Evolutionary conservation across 2,113 vertebrate genomes (phyloP), one percentile per base, ranked within the genome.

Genomic region (Castor canadensis): DNA sequence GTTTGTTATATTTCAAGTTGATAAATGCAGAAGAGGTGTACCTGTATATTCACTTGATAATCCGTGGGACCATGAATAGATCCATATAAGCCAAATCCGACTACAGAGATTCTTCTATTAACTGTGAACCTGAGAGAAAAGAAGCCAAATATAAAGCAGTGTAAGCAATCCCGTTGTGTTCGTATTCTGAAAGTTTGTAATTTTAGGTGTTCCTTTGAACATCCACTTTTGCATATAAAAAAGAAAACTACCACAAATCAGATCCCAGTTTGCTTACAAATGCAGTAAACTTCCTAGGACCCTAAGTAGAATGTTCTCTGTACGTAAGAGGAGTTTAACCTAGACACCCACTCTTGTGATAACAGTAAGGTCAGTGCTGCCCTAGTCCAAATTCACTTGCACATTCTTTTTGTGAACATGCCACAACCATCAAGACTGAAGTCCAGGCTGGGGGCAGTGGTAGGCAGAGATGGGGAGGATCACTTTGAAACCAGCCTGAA

Each of bases 1-100:
- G 35, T 60, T 56, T 58, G 38, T 66, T 80, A 5, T 38, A 85
- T 64, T 90, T 92, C 13, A 38, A 91, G 47, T 88, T 66, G 35
- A 54, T 52, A 47, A 9, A 87, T 1, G 22, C 45, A 22, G 2
- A 35, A n/a, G 77, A 77, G 54, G 22, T 19, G 24, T 99, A 99
- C 99, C 99, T 99, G 99, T 98, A 99, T 99, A 98, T 99, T 99
- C 98, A 99, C 99, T 98, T 99, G 99, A 97, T 99, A 99, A 97
- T 99, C 99, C 35, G 99, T 99, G 93, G 99, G 99, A 84, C 99
- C 99, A 49, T 99, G 99, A 98, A 99, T 99, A 96, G 99, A 99
- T 87, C 99, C 99, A 96, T 99, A 99, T 76, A 99, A 98, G 92
- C 99, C 99, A 98, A 99, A 99, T 40, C 99, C 99, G 81, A 99